Evolutionary conservation across 2,888 invertebrate genomes (phyloP).

Genomic region (Idaea straminata): DNA sequence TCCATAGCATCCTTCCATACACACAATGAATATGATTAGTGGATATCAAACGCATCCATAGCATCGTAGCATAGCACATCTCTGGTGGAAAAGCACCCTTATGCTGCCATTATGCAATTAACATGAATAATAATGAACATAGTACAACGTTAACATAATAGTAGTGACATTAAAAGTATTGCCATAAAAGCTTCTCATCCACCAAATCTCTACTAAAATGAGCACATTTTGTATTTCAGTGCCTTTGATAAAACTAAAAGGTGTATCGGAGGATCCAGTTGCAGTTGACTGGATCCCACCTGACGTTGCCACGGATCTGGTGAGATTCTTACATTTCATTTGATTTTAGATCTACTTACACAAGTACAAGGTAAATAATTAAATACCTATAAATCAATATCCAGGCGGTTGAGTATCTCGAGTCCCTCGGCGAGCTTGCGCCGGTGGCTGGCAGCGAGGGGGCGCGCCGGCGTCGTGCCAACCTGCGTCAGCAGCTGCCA

Average conservation of each 20-base stretch:
- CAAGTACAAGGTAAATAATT: too few species aligned
- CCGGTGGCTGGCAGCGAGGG: slow-evolving; percentile 91
- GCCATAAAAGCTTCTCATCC: background rate
- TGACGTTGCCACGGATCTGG: slow-evolving; percentile 82
- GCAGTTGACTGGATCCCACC: slow-evolving; percentile 89
- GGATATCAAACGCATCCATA: too few species aligned
- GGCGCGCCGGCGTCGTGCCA: slow-evolving; percentile 87
- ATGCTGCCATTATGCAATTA: too few species aligned
- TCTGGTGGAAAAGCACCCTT: too few species aligned
- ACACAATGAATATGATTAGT: too few species aligned
- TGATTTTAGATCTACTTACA: too few species aligned
- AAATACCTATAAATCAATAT: slow-evolving; percentile 31
- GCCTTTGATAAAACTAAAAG: slow-evolving; percentile 76
- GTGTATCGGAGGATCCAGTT: slow-evolving; percentile 81
- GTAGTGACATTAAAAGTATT: too few species aligned
- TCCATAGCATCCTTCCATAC: too few species aligned
- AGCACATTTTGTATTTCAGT: slow-evolving; percentile 54
- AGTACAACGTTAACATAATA: too few species aligned
- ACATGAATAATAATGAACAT: too few species aligned
- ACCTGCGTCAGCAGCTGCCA: slow-evolving; percentile 91
- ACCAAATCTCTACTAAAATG: background rate
- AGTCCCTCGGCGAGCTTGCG: slow-evolving; percentile 85
- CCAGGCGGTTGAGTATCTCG: slow-evolving; percentile 80
- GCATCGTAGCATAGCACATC: too few species aligned
- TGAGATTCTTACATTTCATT: slow-evolving; percentile 40